Base-by-base conservation (phyloP, 1,140 invertebrate genomes). In the Eupristina koningsbergeri region DNA sequence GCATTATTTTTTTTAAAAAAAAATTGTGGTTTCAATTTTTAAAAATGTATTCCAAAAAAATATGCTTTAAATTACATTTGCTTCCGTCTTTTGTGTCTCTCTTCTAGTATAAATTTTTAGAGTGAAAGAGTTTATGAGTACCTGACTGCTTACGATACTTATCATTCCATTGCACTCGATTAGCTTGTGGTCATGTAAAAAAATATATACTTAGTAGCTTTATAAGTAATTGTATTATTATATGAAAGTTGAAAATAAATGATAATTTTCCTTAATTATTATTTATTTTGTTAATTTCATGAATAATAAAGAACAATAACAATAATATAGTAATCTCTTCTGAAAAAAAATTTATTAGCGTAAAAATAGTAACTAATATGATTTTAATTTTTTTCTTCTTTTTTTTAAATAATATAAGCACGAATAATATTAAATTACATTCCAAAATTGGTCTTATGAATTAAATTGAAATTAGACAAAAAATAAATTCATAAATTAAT, bases 11-110 rank as follows among this genome's bases (percentile, higher is more conserved):
- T n/a, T 29, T 61, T 15, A 63, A 36, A 79, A 58, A 76, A 13
- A 45, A 69, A 67, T 47, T 67, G 69, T n/a, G 75, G 79, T 79
- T 83, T 50, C 76, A 64, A 79, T 79, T 79, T 79, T 63, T 84
- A 79, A 29, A n/a, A 71, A 39, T 82, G 63, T 84, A 80, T 39
- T 80, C 67, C 58, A 78, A 53, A 15, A 64, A 63, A 80, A 71
- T 3, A 29, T 39, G 75, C 61, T 75, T 39, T 75, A 8, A 2
- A 34, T 36, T 36, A 67, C 64, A 3, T 73, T 73, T 63, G n/a
- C 39, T 5, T 64, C 29, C 17, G n/a, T 69, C 73, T 77, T 69
- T 15, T 83, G 71, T 78, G 39, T 13, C 76, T 79, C 47, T 47
- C 39, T 69, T 64, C 64, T 36, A 22, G 41, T 15, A 31, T n/a